phyloP scores from a whole-genome alignment of 2,797 vertebrate genomes.

The Spinus pinus region DNA sequence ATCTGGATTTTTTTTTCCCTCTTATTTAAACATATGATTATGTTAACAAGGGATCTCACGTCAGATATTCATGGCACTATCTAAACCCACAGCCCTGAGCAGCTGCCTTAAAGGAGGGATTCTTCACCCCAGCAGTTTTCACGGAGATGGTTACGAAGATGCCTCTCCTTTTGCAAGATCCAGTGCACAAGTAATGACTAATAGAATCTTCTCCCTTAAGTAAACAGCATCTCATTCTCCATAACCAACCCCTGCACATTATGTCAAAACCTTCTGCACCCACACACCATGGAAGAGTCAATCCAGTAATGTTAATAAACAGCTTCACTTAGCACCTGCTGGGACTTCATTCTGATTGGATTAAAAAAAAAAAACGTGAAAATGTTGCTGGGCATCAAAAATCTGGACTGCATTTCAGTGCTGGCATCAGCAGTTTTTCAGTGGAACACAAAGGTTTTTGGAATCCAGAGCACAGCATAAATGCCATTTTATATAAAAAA shows the following conservation, averaged over 20 bases:
- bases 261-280: background rate
- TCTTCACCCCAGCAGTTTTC: background rate
- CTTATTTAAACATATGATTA: background rate
- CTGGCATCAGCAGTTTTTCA: background rate
- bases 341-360: background rate
- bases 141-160: background rate
- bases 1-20: rapidly evolving
- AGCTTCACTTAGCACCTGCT: background rate
- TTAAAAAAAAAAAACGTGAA: background rate
- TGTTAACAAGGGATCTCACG: background rate
- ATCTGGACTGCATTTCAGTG: background rate
- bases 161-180: background rate
- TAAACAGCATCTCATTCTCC: background rate
- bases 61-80: too few species aligned
- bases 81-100: background rate
- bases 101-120: background rate
- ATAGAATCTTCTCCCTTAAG: background rate
- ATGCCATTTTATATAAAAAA: background rate
- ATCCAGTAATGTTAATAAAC: background rate
- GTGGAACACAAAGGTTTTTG: background rate
- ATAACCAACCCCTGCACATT: background rate
- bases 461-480: background rate
- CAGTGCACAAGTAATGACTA: background rate
- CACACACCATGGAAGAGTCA: background rate
- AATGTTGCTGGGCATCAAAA: background rate